Evolutionary conservation across 2,113 vertebrate species (phyloP), one percentile per base, ranked within the genome.

Genomic region (Pluvianellus socialis): DNA sequence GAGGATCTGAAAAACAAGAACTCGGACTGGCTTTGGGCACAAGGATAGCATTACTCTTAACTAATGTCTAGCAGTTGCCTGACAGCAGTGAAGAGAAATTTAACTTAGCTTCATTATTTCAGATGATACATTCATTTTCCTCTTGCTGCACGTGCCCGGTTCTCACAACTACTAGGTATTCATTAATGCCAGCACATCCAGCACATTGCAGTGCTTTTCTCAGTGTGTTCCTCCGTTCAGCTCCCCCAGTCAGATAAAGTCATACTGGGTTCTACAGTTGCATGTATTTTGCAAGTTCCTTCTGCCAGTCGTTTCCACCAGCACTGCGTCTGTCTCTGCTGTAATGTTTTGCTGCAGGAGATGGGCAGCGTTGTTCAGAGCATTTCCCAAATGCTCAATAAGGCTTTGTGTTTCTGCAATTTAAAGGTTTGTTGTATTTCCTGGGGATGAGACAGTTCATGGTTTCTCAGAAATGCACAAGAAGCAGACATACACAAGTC

Each of bases 321-420:
- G 56, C 20, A 21, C 32, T 52, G 53, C 8, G 18, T 55, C 38
- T 72, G 45, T 92, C 90, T 90, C 88, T 77, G 76, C 75, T 88
- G 52, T 42, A 70, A 33, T 6, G 16, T 96, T 92, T 93, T 90
- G 89, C 77, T 0, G 6, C 84, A 82, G 73, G 77, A 83, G 53
- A 90, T 56, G 42, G 88, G 45, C 68, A 82, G 33, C 1, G 8
- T 14, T 91, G 81, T 85, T 92, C 91, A 88, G 55, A 86, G 56
- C 89, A 92, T 95, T 97, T 85, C 91, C 84, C 89, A 96, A 75
- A 92, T 88, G 84, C 90, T 81, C 81, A 80, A 35, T 88, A 87
- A 47, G 59, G 14, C 4, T 79, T 96, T 80, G 63, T 93, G n/a
- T 94, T 93, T 88, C 89, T 85, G 79, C 59, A 83, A 1, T 92